phyloP scores from a whole-genome alignment of 2,888 invertebrate genomes.

The Lutraria lutraria region DNA sequence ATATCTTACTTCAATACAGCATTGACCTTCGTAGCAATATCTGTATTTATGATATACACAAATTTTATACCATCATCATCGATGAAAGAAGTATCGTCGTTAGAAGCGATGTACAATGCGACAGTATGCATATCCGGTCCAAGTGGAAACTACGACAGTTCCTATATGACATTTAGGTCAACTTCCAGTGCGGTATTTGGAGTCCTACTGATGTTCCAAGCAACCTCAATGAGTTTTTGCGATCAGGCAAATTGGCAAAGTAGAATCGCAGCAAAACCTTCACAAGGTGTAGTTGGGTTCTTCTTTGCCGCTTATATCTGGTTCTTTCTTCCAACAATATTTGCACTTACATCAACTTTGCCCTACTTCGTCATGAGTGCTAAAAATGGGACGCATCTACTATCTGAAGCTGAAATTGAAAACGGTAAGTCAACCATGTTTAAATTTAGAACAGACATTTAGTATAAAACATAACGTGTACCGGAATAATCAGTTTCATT shows the following conservation, averaged over 20 bases:
- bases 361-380: constrained; percentile 74
- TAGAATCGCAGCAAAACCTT: constrained; percentile 83
- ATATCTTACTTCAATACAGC: constrained; percentile 83
- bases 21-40: constrained; percentile 77
- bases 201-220: constrained; percentile 69
- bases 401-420: constrained; percentile 54
- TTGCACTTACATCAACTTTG: constrained; percentile 76
- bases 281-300: constrained; percentile 82
- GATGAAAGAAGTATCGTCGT: constrained; percentile 54
- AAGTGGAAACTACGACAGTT: constrained; percentile 75
- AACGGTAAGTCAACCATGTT: constrained; percentile 37
- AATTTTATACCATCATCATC: constrained; percentile 66
- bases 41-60: constrained; percentile 74
- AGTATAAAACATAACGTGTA: no score
- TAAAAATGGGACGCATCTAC: constrained; percentile 51
- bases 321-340: constrained; percentile 82
- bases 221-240: constrained; percentile 73
- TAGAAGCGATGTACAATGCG: constrained; percentile 73
- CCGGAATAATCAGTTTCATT: no score
- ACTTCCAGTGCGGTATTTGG: constrained; percentile 77
- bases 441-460: no score
- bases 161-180: constrained; percentile 78
- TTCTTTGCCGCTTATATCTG: constrained; percentile 82
- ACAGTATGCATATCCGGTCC: constrained; percentile 74
- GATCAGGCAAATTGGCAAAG: constrained; percentile 85